These are phyloP conservation scores for Neomicropteryx cornuta DNA, from an alignment of 1,140 invertebrate species.

Conservation along the genomic window DNA sequence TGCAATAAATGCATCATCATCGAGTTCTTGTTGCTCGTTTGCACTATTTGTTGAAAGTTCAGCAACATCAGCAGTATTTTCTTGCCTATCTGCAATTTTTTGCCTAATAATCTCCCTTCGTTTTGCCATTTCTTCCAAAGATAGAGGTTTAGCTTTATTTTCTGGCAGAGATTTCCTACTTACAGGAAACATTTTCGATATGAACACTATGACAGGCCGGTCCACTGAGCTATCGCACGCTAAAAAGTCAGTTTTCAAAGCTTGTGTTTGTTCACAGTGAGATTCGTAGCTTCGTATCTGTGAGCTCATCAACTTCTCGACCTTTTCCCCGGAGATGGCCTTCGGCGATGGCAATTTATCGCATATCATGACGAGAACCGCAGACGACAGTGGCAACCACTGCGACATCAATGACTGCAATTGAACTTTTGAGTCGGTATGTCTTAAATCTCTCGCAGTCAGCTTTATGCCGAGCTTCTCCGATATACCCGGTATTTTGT, in stretches of 20 bases:
- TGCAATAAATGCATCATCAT: conserved; percentile 72
- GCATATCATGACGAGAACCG: conserved; percentile 73
- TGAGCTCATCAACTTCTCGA: conserved; percentile 63
- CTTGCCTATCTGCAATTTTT: conserved; percentile 43
- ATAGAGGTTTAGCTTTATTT: conserved; percentile 61
- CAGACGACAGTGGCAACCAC: conserved; percentile 80
- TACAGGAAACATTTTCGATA: conserved; percentile 93
- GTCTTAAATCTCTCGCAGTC: conserved; percentile 61
- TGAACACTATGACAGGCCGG: conserved; percentile 75
- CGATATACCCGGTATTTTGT: conserved; percentile 69
- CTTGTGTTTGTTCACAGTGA: conserved; percentile 57
- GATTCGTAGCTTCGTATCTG: conserved; percentile 54
- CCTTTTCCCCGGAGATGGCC: conserved; percentile 64
- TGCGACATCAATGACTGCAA: conserved; percentile 73
- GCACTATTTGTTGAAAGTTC: conserved; percentile 30
- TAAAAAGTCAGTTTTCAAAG: conserved; percentile 65
- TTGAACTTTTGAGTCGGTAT: conserved; percentile 66
- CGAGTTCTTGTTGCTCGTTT: conserved; percentile 27
- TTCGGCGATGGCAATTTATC: conserved; percentile 70
- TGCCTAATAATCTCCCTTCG: conserved; percentile 59
- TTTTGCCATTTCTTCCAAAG: conserved; percentile 60
- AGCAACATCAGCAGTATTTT: conserved; percentile 36
- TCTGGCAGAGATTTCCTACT: conserved; percentile 59
- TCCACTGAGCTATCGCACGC: conserved; percentile 54
- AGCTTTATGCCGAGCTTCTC: conserved; percentile 74